These are phyloP conservation scores for Caretta caretta DNA, from an alignment of 2,113 vertebrate genomes.

Conservation along the genomic window DNA sequence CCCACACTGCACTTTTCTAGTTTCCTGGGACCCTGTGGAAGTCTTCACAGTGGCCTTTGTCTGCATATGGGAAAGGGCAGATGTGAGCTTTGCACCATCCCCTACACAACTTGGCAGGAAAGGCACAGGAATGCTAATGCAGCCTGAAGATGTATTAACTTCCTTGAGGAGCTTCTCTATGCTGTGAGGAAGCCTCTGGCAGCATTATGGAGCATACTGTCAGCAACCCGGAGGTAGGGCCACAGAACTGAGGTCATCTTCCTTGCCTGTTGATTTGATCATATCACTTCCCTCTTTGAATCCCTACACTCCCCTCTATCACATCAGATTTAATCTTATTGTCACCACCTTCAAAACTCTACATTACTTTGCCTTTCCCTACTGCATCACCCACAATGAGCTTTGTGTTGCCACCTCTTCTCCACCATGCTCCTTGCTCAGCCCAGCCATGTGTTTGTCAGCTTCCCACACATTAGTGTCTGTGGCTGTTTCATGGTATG, in stretches of 20 bases:
- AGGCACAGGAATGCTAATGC: not conserved
- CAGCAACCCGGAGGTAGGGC: not conserved
- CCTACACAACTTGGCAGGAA: not conserved
- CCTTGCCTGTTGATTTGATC: not conserved
- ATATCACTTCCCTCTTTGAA: not conserved
- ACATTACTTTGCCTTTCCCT: not conserved
- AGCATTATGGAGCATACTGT: not conserved
- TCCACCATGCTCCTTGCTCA: not conserved
- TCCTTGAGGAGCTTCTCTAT: not conserved
- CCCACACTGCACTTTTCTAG: not conserved
- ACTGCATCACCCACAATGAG: not conserved
- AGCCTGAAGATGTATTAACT: not conserved
- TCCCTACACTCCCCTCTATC: fast-evolving
- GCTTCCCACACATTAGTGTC: fast-evolving
- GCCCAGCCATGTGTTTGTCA: not conserved
- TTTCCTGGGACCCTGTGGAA: not conserved
- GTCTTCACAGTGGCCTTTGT: not conserved
- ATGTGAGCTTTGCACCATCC: not conserved
- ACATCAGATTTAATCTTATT: fast-evolving
- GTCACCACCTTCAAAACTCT: not conserved
- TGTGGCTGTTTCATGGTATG: not conserved
- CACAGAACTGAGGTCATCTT: fast-evolving
- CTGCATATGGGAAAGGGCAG: not conserved
- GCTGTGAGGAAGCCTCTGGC: not conserved
- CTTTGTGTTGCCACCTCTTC: not conserved